A percentile compares a stretch with the other conserved stretches of the same genome.
Conservation (phyloP, 2,797 vertebrate species). For the Cygnus olor region DNA sequence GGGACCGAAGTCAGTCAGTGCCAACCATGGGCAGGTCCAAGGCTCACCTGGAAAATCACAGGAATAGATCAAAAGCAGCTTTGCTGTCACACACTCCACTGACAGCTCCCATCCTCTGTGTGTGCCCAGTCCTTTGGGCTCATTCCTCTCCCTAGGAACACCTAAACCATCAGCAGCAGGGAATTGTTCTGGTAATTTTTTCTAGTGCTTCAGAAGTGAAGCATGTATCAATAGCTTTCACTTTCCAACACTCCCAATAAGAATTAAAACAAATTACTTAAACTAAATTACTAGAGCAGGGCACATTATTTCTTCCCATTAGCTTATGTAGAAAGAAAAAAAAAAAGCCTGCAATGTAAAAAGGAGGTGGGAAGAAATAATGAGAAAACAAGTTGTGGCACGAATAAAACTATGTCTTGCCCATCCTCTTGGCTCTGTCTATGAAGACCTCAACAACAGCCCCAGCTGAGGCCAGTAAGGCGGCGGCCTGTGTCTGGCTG, state of each 20-base stretch:
- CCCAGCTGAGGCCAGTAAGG: neutral
- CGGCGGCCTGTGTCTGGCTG: neutral
- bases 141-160: neutral
- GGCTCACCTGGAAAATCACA: conserved; percentile 51
- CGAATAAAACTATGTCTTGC: neutral
- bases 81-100: accelerated
- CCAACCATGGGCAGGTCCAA: accelerated
- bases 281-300: neutral
- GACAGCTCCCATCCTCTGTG: neutral
- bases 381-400: neutral
- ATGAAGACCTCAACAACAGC: neutral
- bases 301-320: neutral
- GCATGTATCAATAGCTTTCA: neutral
- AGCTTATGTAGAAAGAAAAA: neutral
- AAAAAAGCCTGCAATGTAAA: neutral
- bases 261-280: neutral
- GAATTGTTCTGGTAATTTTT: neutral
- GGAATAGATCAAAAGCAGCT: conserved; percentile 6
- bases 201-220: neutral
- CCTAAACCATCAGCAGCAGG: neutral
- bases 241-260: neutral
- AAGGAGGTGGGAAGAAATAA: neutral
- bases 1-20: neutral
- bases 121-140: neutral
- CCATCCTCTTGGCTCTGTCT: neutral